phyloP scores from a whole-genome alignment of 2,113 vertebrate species.

The Gavia stellata region DNA sequence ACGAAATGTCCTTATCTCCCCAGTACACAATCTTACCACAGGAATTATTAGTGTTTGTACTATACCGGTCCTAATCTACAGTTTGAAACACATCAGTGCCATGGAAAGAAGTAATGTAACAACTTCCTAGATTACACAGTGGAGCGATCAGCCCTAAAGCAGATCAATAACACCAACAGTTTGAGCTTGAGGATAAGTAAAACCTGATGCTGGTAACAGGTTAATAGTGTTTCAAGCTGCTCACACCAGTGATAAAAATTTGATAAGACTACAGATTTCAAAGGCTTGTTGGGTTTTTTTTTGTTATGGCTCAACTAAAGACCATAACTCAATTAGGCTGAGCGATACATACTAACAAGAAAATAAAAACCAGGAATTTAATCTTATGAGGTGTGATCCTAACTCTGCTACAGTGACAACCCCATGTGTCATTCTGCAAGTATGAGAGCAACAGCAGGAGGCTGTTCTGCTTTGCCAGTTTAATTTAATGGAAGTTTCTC shows the following conservation, averaged over 20 bases:
- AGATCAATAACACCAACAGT: conserved; percentile 24
- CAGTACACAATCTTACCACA: background rate
- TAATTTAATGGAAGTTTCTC: background rate
- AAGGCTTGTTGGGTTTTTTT: background rate
- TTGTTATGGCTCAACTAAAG: background rate
- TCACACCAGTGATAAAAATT: background rate
- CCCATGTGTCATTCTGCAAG: background rate
- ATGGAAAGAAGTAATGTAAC: background rate
- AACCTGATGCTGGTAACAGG: background rate
- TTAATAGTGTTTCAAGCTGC: background rate
- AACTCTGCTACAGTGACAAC: background rate
- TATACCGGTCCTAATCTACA: background rate
- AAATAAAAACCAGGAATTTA: background rate
- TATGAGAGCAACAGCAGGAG: background rate
- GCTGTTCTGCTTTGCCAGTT: background rate
- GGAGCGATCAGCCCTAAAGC: background rate
- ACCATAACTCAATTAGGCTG: background rate
- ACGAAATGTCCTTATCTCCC: background rate
- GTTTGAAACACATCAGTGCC: background rate
- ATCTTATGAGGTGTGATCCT: background rate
- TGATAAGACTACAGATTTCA: background rate
- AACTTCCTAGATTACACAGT: background rate
- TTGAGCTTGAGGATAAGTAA: background rate
- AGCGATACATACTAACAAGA: background rate
- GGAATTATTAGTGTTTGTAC: background rate